A percentile compares a stretch with the other conserved stretches of the same genome.
phyloP scores from a whole-genome alignment of 2,888 invertebrate species.

The Tineola bisselliella region DNA sequence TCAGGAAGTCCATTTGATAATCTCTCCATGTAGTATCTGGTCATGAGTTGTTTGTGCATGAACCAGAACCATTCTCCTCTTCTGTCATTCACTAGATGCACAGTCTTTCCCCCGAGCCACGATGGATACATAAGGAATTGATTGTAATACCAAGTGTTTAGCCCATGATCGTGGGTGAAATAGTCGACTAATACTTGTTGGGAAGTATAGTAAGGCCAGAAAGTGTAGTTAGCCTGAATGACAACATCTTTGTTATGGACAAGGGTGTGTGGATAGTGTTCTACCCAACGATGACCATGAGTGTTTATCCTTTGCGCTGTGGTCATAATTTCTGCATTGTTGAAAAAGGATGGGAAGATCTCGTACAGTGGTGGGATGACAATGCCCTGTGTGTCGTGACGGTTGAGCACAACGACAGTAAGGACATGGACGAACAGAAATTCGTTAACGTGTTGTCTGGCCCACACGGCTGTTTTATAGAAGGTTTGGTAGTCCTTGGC shows the following conservation, averaged over 20 bases:
- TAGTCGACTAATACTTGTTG: slow-evolving; percentile 71
- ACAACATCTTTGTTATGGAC: slow-evolving; percentile 57
- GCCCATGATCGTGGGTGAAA: slow-evolving; percentile 76
- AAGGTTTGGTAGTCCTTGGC: slow-evolving; percentile 78
- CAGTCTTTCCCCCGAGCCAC: slow-evolving; percentile 69
- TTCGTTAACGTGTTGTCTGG: slow-evolving; percentile 75
- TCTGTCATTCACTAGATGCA: slow-evolving; percentile 60
- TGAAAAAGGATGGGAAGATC: slow-evolving; percentile 76
- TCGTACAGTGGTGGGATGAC: slow-evolving; percentile 77
- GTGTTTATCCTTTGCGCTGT: slow-evolving; percentile 71
- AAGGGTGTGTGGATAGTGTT: slow-evolving; percentile 38
- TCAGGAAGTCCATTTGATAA: slow-evolving; percentile 75
- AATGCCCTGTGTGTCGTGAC: slow-evolving; percentile 71
- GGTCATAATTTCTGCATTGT: slow-evolving; percentile 73
- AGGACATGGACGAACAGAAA: slow-evolving; percentile 74
- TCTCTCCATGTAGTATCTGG: slow-evolving; percentile 80
- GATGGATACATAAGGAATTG: slow-evolving; percentile 70
- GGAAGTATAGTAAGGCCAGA: slow-evolving; percentile 60
- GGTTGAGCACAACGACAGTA: slow-evolving; percentile 70
- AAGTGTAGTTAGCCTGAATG: slow-evolving; percentile 72
- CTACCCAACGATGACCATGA: slow-evolving; percentile 35
- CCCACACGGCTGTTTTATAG: slow-evolving; percentile 73
- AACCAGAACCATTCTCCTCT: slow-evolving; percentile 74
- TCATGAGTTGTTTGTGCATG: slow-evolving; percentile 73
- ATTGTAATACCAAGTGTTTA: slow-evolving; percentile 74